These are phyloP conservation scores for Cyprinodon brontotheroides DNA, from an alignment of 2,113 vertebrate genomes.

Conservation along the genomic window DNA sequence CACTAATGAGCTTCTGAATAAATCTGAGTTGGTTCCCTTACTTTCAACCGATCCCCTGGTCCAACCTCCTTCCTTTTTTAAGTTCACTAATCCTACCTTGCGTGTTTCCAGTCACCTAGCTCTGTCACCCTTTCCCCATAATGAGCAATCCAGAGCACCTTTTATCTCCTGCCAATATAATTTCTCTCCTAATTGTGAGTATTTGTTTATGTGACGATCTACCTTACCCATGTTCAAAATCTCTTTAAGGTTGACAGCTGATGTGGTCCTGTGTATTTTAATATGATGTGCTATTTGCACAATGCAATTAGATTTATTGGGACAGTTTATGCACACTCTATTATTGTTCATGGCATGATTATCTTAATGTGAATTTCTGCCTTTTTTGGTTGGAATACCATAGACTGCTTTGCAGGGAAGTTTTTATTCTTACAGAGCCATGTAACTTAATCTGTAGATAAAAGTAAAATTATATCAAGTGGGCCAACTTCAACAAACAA, in stretches of 20 bases:
- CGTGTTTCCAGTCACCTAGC: slow-evolving; percentile 53
- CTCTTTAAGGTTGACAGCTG: slow-evolving; percentile 35
- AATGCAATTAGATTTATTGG: slow-evolving; percentile 4
- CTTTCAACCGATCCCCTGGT: slow-evolving; percentile 39
- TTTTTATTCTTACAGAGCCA: not conserved
- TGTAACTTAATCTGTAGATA: not conserved
- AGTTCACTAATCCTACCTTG: slow-evolving; percentile 26
- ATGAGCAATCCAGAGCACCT: slow-evolving; percentile 72
- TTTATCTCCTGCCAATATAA: slow-evolving; percentile 40
- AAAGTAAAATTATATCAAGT: not conserved
- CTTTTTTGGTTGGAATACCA: not conserved
- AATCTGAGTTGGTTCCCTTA: slow-evolving; percentile 62
- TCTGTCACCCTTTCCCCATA: slow-evolving; percentile 63
- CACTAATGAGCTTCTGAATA: slow-evolving; percentile 78
- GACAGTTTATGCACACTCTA: slow-evolving; percentile 28
- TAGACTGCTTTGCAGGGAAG: not conserved
- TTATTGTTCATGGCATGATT: slow-evolving; percentile 51
- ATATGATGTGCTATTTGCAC: slow-evolving; percentile 11
- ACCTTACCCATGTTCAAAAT: slow-evolving; percentile 33
- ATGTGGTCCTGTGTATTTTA: slow-evolving; percentile 24
- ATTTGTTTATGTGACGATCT: slow-evolving; percentile 71
- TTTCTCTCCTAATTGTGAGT: slow-evolving; percentile 65
- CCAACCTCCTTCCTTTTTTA: slow-evolving; percentile 35
- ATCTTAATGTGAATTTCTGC: not conserved
- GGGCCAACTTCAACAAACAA: not conserved